phyloP scores from a whole-genome alignment of 2,113 vertebrate species.

The Galeopterus variegatus region DNA sequence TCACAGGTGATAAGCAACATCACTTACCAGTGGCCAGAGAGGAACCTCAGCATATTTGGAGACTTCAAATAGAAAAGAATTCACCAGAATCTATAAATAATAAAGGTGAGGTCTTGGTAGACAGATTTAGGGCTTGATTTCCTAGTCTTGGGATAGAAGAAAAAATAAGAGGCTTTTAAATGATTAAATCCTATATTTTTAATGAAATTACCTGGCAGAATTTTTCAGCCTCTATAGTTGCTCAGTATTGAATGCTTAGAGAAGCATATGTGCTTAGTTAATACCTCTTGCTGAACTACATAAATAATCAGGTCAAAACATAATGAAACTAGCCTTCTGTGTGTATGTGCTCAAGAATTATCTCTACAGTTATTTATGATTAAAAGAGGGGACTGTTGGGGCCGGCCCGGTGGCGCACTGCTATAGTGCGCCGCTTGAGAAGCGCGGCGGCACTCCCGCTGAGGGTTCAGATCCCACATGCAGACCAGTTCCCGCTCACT shows the following conservation, averaged over 20 bases:
- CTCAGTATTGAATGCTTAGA: constrained; percentile 42
- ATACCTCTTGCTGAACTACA: not conserved
- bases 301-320: constrained; percentile 39
- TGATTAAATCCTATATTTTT: constrained; percentile 50
- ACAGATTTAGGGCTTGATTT: constrained; percentile 25
- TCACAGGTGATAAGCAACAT: not conserved
- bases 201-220: constrained; percentile 49
- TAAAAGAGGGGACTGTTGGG: not conserved
- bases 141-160: not conserved
- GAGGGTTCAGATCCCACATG: too few relatives aligned
- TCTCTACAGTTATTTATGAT: constrained; percentile 45
- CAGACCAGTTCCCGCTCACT: too few relatives aligned
- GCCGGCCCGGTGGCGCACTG: too few relatives aligned
- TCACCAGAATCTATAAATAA: constrained; percentile 22
- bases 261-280: not conserved
- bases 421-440: too few relatives aligned
- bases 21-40: not conserved
- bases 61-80: constrained; percentile 1
- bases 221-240: constrained; percentile 27
- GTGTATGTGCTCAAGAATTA: constrained; percentile 28
- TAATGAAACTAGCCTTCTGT: not conserved
- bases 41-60: not conserved
- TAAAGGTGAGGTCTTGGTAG: not conserved
- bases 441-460: too few relatives aligned
- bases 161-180: constrained; percentile 57